A percentile compares a stretch with the other conserved stretches of the same genome.
These are phyloP conservation scores for Sylvia borin DNA, from an alignment of 2,797 vertebrate genomes.

Conservation along the genomic window DNA sequence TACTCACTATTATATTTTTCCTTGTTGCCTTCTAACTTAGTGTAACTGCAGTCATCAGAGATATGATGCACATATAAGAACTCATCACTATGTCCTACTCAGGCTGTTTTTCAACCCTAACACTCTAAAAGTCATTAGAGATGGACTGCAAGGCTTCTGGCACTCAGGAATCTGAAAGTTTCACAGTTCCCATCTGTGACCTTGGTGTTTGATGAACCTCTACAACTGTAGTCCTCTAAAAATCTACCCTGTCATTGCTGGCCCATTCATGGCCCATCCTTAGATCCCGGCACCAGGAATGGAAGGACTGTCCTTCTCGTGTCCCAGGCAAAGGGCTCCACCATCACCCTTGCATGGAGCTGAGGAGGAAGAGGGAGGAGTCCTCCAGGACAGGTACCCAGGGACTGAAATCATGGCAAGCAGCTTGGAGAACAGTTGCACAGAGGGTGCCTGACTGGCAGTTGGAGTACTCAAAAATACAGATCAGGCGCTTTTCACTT, in stretches of 20 bases:
- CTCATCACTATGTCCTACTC: background rate
- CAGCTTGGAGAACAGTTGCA: background rate
- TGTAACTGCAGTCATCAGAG: background rate
- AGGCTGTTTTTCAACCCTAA: background rate
- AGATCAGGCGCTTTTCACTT: background rate
- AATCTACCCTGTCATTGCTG: background rate
- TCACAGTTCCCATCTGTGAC: background rate
- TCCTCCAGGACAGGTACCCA: background rate
- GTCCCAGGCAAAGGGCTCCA: background rate
- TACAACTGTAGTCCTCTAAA: background rate
- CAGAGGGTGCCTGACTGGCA: background rate
- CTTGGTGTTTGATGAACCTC: background rate
- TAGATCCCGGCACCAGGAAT: background rate
- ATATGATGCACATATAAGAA: background rate
- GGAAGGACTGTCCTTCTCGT: background rate
- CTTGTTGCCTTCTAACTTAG: background rate
- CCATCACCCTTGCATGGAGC: background rate
- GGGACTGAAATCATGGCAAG: background rate
- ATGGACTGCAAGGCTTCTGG: background rate
- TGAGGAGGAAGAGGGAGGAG: background rate
- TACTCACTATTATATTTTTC: background rate
- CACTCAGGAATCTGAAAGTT: background rate
- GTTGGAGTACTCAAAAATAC: background rate
- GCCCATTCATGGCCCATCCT: background rate
- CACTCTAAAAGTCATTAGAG: background rate